phyloP scores from a whole-genome alignment of 2,113 vertebrate species.

The Pygoscelis adeliae region DNA sequence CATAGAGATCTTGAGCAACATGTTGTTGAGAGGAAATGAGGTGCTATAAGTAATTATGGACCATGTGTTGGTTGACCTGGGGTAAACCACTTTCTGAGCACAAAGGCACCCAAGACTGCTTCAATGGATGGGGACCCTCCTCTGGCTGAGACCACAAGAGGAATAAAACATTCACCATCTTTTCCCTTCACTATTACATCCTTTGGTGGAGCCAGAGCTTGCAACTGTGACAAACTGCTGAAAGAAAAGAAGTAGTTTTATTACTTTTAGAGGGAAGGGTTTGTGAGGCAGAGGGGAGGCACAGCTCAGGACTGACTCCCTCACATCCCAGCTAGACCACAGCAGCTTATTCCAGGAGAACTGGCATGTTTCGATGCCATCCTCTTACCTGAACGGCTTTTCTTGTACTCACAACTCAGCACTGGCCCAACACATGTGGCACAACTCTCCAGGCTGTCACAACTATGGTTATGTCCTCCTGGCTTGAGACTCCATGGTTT shows the following conservation, averaged over 20 bases:
- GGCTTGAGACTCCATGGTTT: not conserved
- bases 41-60: not conserved
- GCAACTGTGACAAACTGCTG: not conserved
- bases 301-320: not conserved
- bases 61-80: not conserved
- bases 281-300: not conserved
- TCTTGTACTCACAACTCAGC: not conserved
- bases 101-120: not conserved
- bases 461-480: not conserved
- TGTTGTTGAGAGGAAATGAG: not conserved
- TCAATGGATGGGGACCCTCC: not conserved
- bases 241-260: not conserved
- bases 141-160: not conserved
- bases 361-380: fast-evolving
- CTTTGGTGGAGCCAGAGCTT: not conserved
- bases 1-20: not conserved
- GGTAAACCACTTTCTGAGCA: not conserved
- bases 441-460: not conserved
- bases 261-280: not conserved
- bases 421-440: not conserved
- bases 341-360: not conserved
- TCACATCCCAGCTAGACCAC: not conserved
- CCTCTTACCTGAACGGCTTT: not conserved
- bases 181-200: not conserved
- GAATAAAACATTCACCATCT: not conserved